phyloP scores from a whole-genome alignment of 2,797 vertebrate genomes.

The Pachyuromys duprasi region DNA sequence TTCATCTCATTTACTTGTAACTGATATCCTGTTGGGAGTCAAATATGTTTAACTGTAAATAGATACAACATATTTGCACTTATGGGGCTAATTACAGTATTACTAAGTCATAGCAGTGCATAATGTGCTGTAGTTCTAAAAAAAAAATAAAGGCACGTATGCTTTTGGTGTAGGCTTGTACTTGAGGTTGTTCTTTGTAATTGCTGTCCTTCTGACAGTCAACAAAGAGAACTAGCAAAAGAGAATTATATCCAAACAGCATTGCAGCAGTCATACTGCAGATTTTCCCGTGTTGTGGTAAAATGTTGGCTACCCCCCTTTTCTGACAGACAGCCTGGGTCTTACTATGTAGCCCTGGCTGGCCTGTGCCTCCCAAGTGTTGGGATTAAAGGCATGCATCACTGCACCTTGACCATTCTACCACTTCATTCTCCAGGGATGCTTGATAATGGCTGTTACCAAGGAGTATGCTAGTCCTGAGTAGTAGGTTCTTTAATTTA shows the following conservation, averaged over 20 bases:
- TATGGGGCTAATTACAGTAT: not conserved
- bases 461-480: not conserved
- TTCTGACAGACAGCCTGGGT: not conserved
- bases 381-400: not conserved
- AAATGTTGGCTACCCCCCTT: not conserved
- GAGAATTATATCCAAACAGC: not conserved
- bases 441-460: not conserved
- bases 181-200: slow-evolving; percentile 47
- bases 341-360: not conserved
- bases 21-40: slow-evolving; percentile 32
- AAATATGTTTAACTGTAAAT: slow-evolving; percentile 61
- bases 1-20: slow-evolving; percentile 57
- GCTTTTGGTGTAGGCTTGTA: slow-evolving; percentile 37
- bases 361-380: not conserved
- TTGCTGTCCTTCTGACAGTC: not conserved
- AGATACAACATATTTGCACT: slow-evolving; percentile 40
- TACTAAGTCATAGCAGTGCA: not conserved
- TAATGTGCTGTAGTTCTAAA: not conserved
- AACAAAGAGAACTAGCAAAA: not conserved
- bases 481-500: not conserved
- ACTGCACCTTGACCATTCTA: not conserved
- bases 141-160: slow-evolving; percentile 2
- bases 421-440: not conserved
- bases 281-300: not conserved
- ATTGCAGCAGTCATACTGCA: not conserved